Evolutionary conservation across 2,113 vertebrate genomes (phyloP).

Genomic region (Rhinoptilus africanus): DNA sequence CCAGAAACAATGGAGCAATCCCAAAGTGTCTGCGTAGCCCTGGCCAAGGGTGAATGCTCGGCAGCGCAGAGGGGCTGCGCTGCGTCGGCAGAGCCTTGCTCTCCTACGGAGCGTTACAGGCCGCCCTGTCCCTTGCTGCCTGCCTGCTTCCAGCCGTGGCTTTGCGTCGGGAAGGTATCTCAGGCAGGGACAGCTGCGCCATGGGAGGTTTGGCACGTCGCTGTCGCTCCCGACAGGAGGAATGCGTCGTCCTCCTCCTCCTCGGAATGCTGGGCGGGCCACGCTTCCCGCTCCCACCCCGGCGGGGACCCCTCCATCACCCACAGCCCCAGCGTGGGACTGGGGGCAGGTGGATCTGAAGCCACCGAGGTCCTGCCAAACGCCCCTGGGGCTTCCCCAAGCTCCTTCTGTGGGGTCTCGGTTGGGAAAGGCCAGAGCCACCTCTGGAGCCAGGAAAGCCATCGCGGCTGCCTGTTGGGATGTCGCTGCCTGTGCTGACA

Average conservation of each 20-base stretch:
- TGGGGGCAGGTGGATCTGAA: background rate
- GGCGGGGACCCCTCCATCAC: background rate
- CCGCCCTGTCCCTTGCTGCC: background rate
- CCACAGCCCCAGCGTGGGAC: background rate
- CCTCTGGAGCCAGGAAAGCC: background rate
- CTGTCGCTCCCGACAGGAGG: background rate
- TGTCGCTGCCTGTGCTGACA: background rate
- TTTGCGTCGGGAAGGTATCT: background rate
- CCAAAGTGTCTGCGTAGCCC: background rate
- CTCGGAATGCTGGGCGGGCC: background rate
- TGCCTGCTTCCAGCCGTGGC: background rate
- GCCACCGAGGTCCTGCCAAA: background rate
- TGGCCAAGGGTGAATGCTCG: background rate
- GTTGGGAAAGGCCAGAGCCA: background rate
- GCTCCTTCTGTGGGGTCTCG: fast-evolving
- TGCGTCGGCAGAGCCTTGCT: background rate
- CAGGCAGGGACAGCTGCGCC: background rate
- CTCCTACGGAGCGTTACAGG: background rate
- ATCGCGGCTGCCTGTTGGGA: fast-evolving
- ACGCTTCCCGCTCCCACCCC: background rate
- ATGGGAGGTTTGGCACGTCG: background rate
- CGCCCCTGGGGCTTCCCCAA: too few relatives aligned
- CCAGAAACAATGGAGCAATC: background rate
- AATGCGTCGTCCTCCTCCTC: background rate
- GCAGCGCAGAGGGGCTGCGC: background rate